Conservation (phyloP, 1,140 invertebrate species). For the Linepithema humile region DNA sequence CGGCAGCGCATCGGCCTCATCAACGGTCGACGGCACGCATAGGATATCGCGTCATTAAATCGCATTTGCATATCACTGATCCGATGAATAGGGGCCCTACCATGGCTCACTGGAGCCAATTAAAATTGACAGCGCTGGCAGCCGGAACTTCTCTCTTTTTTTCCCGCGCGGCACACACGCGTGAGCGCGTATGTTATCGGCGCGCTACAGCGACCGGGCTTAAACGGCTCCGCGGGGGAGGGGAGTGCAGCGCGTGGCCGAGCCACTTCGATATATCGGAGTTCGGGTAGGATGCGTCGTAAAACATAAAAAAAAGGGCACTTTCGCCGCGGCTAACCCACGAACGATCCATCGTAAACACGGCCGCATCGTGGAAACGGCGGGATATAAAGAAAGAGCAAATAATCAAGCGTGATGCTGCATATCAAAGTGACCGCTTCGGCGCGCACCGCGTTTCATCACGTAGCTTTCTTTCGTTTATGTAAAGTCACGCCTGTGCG, state of each 20-base stretch:
- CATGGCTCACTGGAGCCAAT: conserved; percentile 77
- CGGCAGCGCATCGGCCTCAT: conserved; percentile 61
- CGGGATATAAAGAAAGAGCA: conserved; percentile 39
- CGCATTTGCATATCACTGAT: conserved; percentile 80
- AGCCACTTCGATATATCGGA: conserved; percentile 56
- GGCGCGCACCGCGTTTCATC: conserved; percentile 14
- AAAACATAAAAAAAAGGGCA: conserved; percentile 42
- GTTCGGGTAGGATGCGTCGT: conserved; percentile 1
- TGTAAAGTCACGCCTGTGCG: conserved; percentile 62
- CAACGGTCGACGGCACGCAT: conserved; percentile 64
- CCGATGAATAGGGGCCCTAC: conserved; percentile 73
- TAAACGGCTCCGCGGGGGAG: conserved; percentile 51
- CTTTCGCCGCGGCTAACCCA: conserved; percentile 21
- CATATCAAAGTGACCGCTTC: conserved; percentile 61
- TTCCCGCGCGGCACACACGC: conserved; percentile 45
- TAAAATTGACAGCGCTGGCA: conserved; percentile 76
- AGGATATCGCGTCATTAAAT: conserved; percentile 80
- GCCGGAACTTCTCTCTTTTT: conserved; percentile 60
- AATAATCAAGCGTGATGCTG: conserved; percentile 64
- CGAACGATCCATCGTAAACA: conserved; percentile 39
- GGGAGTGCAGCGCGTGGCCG: conserved; percentile 40
- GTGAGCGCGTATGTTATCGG: conserved; percentile 61
- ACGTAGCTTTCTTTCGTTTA: conserved; percentile 58
- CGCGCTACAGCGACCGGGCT: conserved; percentile 61
- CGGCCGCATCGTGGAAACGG: conserved; percentile 40